Percentiles rank a stretch among this genome's conserved stretches.
These are phyloP conservation scores for Poecilus cupreus DNA, from an alignment of 2,888 invertebrate species.

Conservation along the genomic window DNA sequence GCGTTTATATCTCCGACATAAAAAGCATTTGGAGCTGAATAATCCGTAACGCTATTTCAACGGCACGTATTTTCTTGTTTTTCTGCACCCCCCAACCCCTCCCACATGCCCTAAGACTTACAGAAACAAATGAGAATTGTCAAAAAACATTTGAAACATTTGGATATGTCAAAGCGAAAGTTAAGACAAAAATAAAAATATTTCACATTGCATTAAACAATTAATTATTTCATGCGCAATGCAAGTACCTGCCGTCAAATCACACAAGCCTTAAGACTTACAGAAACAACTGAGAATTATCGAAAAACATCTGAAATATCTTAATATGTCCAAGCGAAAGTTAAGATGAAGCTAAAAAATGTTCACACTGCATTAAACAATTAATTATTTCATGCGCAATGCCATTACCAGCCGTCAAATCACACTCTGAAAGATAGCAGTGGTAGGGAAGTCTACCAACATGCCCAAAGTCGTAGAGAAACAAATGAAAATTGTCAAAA, in stretches of 20 bases:
- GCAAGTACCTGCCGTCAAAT: not conserved
- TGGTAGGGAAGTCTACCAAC: no score
- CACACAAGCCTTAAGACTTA: not conserved
- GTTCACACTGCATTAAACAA: no score
- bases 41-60: constrained; percentile 43
- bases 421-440: no score
- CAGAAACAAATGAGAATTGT: constrained; percentile 17
- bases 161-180: constrained; percentile 2
- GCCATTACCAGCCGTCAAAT: not conserved
- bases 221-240: no score
- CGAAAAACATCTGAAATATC: not conserved
- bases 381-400: no score
- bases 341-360: no score
- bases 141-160: not conserved
- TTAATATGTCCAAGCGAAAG: not conserved
- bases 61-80: constrained; percentile 44
- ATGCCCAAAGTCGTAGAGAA: constrained; percentile 1
- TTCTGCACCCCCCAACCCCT: not conserved
- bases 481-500: constrained; percentile 6
- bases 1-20: constrained; percentile 47
- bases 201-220: no score
- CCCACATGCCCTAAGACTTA: not conserved
- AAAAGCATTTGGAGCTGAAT: constrained; percentile 46
- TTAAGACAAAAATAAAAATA: not conserved
- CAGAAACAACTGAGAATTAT: constrained; percentile 9